Percentiles rank a stretch among this genome's conserved stretches.
Evolutionary conservation across 1,140 invertebrate genomes (phyloP).

Genomic region (Papilio polyxenes): DNA sequence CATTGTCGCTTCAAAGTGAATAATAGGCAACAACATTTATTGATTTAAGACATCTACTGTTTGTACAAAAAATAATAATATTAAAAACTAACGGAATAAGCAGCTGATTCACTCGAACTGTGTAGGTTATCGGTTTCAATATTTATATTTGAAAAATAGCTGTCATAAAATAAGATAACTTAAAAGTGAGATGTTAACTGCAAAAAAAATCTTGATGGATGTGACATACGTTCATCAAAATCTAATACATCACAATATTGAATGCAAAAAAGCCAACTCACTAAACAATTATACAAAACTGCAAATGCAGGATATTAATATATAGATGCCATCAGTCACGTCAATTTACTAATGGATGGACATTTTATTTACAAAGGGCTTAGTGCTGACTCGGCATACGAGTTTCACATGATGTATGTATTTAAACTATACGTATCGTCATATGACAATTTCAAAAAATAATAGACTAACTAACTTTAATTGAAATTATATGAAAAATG

Average conservation of each 20-base stretch:
- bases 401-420: not conserved
- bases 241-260: conserved; percentile 21
- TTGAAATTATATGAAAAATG: not conserved
- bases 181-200: conserved; percentile 12
- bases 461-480: not conserved
- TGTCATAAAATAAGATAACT: conserved; percentile 5
- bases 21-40: not conserved
- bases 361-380: not conserved
- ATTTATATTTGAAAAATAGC: conserved; percentile 16
- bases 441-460: not conserved
- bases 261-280: not conserved
- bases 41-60: conserved; percentile 12
- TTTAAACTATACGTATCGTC: no score
- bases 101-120: conserved; percentile 13
- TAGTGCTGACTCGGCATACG: not conserved
- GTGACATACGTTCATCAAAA: conserved; percentile 21
- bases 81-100: conserved; percentile 4
- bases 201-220: conserved; percentile 17
- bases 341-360: not conserved
- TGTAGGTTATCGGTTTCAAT: conserved; percentile 6
- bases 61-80: not conserved
- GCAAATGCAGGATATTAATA: not conserved
- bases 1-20: not conserved
- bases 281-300: conserved; percentile 16
- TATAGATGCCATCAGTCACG: conserved; percentile 10